Evolutionary conservation across 2,888 invertebrate genomes (phyloP).

Genomic region (Hesperia comma): DNA sequence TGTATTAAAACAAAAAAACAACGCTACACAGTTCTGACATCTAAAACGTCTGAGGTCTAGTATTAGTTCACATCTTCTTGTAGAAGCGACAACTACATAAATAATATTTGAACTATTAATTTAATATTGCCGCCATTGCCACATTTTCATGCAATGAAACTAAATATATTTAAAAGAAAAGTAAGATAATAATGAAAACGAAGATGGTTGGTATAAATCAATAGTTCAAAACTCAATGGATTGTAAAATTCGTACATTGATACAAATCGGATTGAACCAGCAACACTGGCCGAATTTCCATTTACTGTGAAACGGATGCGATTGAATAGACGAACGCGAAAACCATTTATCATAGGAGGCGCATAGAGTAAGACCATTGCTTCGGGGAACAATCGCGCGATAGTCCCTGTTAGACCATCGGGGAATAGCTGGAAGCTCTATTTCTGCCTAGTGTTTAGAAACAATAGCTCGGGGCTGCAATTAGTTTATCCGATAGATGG

Average conservation of each 20-base stretch:
- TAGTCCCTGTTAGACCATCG: slow-evolving; percentile 51
- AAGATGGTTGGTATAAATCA: too few species aligned
- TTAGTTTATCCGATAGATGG: slow-evolving; percentile 82
- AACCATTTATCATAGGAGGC: slow-evolving; percentile 45
- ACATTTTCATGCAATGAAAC: too few species aligned
- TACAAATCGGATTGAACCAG: slow-evolving; percentile 30
- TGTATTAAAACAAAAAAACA: not conserved
- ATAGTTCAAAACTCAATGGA: not conserved
- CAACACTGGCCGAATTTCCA: slow-evolving; percentile 21
- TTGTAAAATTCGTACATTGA: slow-evolving; percentile 21
- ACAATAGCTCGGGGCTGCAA: slow-evolving; percentile 80
- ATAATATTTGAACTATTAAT: too few species aligned
- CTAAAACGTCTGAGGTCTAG: too few species aligned
- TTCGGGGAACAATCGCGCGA: slow-evolving; percentile 65
- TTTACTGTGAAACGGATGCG: slow-evolving; percentile 29
- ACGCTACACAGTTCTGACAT: too few species aligned
- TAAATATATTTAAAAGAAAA: not conserved
- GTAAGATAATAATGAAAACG: slow-evolving; percentile 3
- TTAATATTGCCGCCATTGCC: too few species aligned
- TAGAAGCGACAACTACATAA: too few species aligned
- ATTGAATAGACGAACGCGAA: slow-evolving; percentile 35
- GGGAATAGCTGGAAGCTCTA: slow-evolving; percentile 59
- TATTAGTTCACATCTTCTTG: too few species aligned
- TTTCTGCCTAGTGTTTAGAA: slow-evolving; percentile 77
- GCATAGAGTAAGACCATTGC: slow-evolving; percentile 51